Base-by-base conservation (phyloP, 2,113 vertebrate species). In the Prietella phreatophila region DNA sequence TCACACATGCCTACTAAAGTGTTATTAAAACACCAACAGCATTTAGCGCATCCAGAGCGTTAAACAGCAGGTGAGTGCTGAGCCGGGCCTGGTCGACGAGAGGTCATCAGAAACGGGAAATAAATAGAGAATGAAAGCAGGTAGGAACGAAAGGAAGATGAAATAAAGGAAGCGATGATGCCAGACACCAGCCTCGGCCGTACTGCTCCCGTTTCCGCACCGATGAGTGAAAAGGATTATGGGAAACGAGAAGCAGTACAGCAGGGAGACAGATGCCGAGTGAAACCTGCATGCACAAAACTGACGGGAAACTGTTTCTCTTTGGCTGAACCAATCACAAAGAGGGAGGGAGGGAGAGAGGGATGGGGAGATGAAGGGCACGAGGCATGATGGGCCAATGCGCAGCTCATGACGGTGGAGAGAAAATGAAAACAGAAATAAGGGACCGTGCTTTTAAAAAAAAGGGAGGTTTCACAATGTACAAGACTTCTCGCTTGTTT, bases 291-390 rank as follows among this genome's bases (percentile, higher is more conserved):
- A 95, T 96, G 97, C 97, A 97, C 97, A 98, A 97, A 98, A 98
- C 97, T 98, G 97, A 98, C 97, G 97, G 97, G 97, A 97, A 97
- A 97, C 97, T 93, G 96, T 90, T 85, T 97, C 96, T 96, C 93
- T 60, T 93, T 96, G 97, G 96, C 96, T 96, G 96, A 95, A 94
- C 96, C 96, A 94, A 97, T 96, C 97, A 67, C 96, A 96, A 96
- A 91, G 94, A 91, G 95, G 95, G 96, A 96, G 95, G 95, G 96
- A 96, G 96, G 91, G 81, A 95, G 96, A 94, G 92, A 90, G 90
- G 91, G 87, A 93, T 92, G 95, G 80, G 71, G 94, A 93, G 95
- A 94, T 95, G 95, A 95, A 96, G 95, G 91, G 85, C 80, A 8
- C 33, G 33, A 61, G 80, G 80, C 13, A 22, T 42, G 80, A 61